Base-by-base conservation (phyloP, 1,140 invertebrate genomes). In the Uloborus diversus region DNA sequence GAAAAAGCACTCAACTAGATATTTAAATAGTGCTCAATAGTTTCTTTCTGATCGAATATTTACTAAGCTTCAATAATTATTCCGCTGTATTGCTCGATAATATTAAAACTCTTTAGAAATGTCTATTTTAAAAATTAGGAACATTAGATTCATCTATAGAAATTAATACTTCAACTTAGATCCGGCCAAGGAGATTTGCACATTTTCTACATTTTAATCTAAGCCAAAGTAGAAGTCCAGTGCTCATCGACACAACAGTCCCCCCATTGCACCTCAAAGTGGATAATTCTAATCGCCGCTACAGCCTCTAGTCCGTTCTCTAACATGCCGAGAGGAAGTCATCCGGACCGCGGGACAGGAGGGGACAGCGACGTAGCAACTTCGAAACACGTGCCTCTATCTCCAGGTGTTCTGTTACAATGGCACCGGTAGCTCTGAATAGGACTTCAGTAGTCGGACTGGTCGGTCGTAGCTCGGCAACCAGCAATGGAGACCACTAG, bases 401-500 rank as follows among this genome's bases (percentile, higher is more conserved):
- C 33, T 30, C 37, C 61, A 5, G 11, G 69, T 73, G 37, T 27
- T 61, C 35, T 28, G 23, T 17, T 66, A 33, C 71, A 75, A 75
- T 75, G 71, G 71, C 59, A 64, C 37, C 71, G 71, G 71, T 75
- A 75, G 71, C 47, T 75, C 20, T 51, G 9, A 20, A 20, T 9
- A 53, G 9, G n/a, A 32, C 27, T 33, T 64, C 11, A 33, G 56
- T 53, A 42, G 23, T 33, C 57, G 33, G 42, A 49, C 59, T 51
- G 37, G 59, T 64, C 23, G 20, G n/a, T 53, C 17, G 49, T 53
- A 14, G 11, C 37, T 28, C n/a, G 11, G 25, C n/a, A 11, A 32
- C 37, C 61, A 49, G 73, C 62, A 17, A 78, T 78, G 73, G 37
- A 56, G 62, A 57, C 73, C 62, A 27, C 66, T 32, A 57, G 73